Percentiles rank a stretch among this genome's conserved stretches.
phyloP scores from a whole-genome alignment of 2,797 vertebrate species.

The Tokudaia tokunoshimensis region DNA sequence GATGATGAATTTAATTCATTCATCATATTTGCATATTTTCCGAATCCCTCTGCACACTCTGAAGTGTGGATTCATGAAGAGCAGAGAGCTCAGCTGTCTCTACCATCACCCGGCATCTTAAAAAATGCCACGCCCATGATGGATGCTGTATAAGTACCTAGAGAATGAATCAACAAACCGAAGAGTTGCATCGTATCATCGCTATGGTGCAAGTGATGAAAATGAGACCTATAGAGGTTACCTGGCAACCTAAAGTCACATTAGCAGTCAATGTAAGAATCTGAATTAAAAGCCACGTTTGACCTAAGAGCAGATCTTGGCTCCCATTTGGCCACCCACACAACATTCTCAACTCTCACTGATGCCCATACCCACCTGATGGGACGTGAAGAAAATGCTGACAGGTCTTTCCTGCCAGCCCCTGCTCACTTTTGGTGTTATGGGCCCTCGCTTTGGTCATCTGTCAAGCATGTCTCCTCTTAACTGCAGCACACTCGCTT shows the following conservation, averaged over 20 bases:
- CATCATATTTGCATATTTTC: constrained; percentile 2
- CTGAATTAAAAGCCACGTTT: constrained; percentile 33
- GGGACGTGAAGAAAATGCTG: neutral
- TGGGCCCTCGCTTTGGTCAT: neutral
- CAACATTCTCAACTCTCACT: neutral
- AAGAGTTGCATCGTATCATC: neutral
- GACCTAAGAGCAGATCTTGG: neutral
- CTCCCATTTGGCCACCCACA: neutral
- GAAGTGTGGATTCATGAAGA: neutral
- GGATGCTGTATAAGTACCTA: neutral
- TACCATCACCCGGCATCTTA: neutral
- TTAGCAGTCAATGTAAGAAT: neutral
- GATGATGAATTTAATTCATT: neutral
- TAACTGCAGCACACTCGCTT: neutral
- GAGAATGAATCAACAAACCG: neutral
- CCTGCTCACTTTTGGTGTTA: neutral
- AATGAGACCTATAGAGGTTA: neutral
- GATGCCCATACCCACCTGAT: neutral
- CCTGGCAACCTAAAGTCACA: neutral
- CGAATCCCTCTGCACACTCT: neutral
- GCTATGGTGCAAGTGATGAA: neutral
- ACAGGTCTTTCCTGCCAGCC: neutral
- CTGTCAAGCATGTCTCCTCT: neutral
- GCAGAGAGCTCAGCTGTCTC: neutral
- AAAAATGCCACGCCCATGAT: neutral